phyloP scores from a whole-genome alignment of 2,113 vertebrate species.

The Steatornis caripensis region DNA sequence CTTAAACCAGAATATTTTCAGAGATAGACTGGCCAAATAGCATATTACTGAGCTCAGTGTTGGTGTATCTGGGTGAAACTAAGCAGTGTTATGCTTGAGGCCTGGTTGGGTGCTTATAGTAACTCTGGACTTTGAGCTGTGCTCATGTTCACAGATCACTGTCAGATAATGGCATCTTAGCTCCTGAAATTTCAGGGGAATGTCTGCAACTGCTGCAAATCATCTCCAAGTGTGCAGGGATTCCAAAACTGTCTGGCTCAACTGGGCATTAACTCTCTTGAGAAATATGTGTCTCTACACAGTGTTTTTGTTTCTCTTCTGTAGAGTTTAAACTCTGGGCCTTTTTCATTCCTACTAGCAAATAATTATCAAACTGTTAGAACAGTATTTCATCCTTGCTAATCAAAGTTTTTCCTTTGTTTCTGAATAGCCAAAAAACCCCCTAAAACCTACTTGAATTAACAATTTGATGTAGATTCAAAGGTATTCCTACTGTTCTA shows the following conservation, averaged over 20 bases:
- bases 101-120: neutral
- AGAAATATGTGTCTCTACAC: rapidly evolving
- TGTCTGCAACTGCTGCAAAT: neutral
- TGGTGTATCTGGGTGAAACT: neutral
- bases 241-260: neutral
- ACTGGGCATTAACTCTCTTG: neutral
- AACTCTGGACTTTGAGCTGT: neutral
- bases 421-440: neutral
- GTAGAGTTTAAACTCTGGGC: neutral
- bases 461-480: neutral
- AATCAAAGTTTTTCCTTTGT: neutral
- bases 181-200: neutral
- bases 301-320: neutral
- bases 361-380: neutral
- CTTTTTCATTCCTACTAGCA: neutral
- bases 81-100: neutral
- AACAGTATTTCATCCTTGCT: neutral
- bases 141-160: neutral
- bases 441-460: neutral
- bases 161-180: neutral
- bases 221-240: neutral
- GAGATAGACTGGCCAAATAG: neutral
- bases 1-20: neutral
- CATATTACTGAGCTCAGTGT: neutral
- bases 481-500: neutral